Evolutionary conservation across 2,888 invertebrate genomes (phyloP).

Genomic region (Rhabditoides inermis): DNA sequence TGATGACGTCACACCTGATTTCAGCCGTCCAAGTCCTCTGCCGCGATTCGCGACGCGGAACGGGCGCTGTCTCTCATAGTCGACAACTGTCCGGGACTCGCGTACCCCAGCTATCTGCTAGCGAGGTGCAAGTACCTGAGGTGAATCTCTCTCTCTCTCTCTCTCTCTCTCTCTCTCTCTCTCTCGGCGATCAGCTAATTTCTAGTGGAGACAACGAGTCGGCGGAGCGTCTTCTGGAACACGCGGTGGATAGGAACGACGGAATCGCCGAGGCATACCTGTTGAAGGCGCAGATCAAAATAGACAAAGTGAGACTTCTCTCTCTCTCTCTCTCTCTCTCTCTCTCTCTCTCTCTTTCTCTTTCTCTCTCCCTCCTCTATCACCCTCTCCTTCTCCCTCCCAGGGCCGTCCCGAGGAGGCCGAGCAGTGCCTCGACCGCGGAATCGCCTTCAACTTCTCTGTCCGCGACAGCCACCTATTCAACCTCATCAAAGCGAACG

Average conservation of each 20-base stretch:
- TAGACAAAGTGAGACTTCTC: not conserved
- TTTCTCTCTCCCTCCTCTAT: conserved; percentile 1
- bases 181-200: not conserved
- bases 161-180: no score
- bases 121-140: no score
- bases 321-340: conserved; percentile 8
- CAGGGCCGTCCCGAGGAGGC: not conserved
- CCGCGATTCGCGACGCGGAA: no score
- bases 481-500: conserved; percentile 74
- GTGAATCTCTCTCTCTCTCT: conserved; percentile 1
- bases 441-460: conserved; percentile 82
- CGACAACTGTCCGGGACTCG: no score
- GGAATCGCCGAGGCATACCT: conserved; percentile 75
- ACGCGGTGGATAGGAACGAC: conserved; percentile 68
- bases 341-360: not conserved
- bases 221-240: no score
- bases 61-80: no score
- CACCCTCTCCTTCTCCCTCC: not conserved
- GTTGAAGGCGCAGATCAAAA: conserved; percentile 63
- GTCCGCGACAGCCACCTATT: conserved; percentile 83
- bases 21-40: no score
- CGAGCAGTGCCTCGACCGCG: no score
- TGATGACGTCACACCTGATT: no score
- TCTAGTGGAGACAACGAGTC: no score
- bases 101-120: no score